phyloP scores from a whole-genome alignment of 2,113 vertebrate species.

The Thymallus thymallus region DNA sequence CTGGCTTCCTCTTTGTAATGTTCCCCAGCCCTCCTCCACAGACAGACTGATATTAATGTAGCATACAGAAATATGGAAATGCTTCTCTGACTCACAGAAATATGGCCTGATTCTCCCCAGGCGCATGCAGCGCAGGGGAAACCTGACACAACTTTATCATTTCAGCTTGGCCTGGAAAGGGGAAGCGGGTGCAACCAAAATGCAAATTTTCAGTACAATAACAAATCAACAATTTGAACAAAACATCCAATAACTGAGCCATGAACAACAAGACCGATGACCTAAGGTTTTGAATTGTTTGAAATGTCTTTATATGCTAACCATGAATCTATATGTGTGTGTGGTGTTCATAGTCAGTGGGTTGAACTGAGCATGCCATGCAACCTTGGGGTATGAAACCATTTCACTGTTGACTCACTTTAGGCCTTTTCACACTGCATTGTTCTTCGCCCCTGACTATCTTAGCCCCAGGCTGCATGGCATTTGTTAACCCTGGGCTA shows the following conservation, averaged over 20 bases:
- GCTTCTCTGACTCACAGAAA: no score
- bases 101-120: neutral
- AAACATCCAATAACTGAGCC: neutral
- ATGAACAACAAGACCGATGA: constrained; percentile 2
- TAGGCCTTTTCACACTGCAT: no score
- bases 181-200: neutral
- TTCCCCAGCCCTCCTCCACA: constrained; percentile 37
- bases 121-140: neutral
- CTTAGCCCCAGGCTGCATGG: no score
- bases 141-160: neutral
- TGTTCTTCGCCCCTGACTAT: no score
- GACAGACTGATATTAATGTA: constrained; percentile 43
- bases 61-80: constrained; percentile 19
- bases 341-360: neutral
- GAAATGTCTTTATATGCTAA: neutral
- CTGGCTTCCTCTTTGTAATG: constrained; percentile 31
- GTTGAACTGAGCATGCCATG: neutral
- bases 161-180: neutral
- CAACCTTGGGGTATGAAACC: no score
- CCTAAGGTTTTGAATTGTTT: neutral
- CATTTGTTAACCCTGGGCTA: no score
- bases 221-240: neutral
- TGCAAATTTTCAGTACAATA: neutral
- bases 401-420: no score
- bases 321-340: neutral